Percentiles rank a stretch among this genome's conserved stretches.
These are phyloP conservation scores for Galerucella nymphaeae DNA, from an alignment of 2,888 invertebrate species.

Conservation along the genomic window DNA sequence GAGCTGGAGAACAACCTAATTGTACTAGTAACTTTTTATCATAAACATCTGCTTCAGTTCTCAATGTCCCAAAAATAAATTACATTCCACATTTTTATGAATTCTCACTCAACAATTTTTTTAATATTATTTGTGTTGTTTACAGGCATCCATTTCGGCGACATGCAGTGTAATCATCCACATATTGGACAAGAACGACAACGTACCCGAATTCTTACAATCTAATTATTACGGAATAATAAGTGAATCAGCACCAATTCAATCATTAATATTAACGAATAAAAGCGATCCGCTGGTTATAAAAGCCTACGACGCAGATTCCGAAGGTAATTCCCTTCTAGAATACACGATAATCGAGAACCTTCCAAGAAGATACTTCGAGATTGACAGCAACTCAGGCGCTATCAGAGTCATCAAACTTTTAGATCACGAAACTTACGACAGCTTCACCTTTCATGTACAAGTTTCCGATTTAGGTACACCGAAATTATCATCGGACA, in stretches of 20 bases:
- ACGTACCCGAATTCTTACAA: conserved; percentile 78
- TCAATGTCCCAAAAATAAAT: no score
- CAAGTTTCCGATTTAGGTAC: conserved; percentile 85
- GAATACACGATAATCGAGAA: conserved; percentile 88
- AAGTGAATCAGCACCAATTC: conserved; percentile 78
- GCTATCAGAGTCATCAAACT: conserved; percentile 80
- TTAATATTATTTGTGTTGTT: conserved; percentile 22
- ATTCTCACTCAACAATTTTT: no score
- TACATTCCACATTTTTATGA: no score
- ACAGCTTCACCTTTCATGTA: conserved; percentile 82
- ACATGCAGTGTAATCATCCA: conserved; percentile 81
- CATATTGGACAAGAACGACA: conserved; percentile 90
- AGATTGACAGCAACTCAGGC: conserved; percentile 86
- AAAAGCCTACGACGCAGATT: conserved; percentile 85
- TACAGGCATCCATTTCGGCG: conserved; percentile 75
- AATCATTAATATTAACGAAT: conserved; percentile 78
- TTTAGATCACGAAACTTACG: conserved; percentile 83
- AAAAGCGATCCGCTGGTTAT: conserved; percentile 84
- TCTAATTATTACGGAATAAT: conserved; percentile 77
- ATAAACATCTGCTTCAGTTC: no score
- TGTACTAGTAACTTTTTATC: no score
- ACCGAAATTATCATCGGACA: conserved; percentile 83
- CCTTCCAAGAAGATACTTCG: conserved; percentile 81
- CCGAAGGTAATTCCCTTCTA: conserved; percentile 85
- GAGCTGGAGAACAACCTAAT: no score